Base-by-base conservation (phyloP, 2,888 invertebrate genomes). In the Portevinia maculata region DNA sequence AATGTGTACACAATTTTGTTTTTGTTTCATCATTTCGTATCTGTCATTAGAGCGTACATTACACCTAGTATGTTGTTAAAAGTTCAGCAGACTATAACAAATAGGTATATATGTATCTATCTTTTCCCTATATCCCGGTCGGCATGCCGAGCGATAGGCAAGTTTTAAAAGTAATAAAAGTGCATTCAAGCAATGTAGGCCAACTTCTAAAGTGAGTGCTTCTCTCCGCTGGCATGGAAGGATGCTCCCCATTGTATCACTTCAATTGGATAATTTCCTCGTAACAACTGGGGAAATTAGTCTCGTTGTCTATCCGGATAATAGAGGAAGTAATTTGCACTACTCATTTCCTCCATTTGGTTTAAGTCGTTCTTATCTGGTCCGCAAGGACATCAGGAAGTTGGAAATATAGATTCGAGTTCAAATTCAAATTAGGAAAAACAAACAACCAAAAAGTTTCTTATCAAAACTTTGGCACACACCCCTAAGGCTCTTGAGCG, bases 201-300 rank as follows among this genome's bases (percentile, higher is more conserved):
- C 83, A 71, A 65, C 48, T n/a, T n/a, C n/a, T 32, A 59, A 59
- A 64, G 64, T 28, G 39, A 28, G 50, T 28, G 48, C 15, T 32
- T 6, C 17, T 11, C 15, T 11, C 15, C n/a, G 6, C 50, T 52
- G 15, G 15, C 41, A 41, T 39, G 44, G 44, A 48, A 81, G 62
- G 78, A 70, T 65, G 39, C 41, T 17, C 17, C 32, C 50, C 46
- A 71, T 78, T 71, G 71, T 78, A 67, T 65, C 53, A 28, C 44
- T 60, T 71, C 78, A 78, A 83, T 83, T 83, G 83, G 78, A 67
- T 78, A 83, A 83, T 83, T 83, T 83, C 71, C 78, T 62, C 53
- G 11, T 60, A 44, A 44, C 44, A 19, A 44, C 21, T 65, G 21
- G 32, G 21, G 39, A 39, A 41, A 64, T 44, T 37, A 59, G 62